A percentile compares a stretch with the other conserved stretches of the same genome.
Evolutionary conservation across 2,113 vertebrate genomes (phyloP).

Genomic region (Oryctolagus cuniculus): mOryCun1.1 NC_091439.1:85498501-85499000

Average conservation of each 20-base stretch:
- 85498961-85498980: background rate
- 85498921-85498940: background rate
- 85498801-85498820: background rate
- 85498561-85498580: background rate
- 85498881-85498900: background rate
- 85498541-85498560: background rate
- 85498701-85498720: background rate
- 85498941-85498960: background rate
- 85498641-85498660: background rate
- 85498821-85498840: background rate
- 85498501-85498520: background rate
- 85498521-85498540: background rate
- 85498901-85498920: background rate
- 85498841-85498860: background rate
- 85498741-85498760: background rate
- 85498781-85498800: background rate
- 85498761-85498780: background rate
- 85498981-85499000: background rate
- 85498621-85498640: background rate
- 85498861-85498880: background rate
- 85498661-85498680: background rate
- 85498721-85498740: background rate
- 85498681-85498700: conserved; percentile 32
- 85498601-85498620: conserved; percentile 10
- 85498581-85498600: background rate